A percentile compares a stretch with the other conserved stretches of the same genome.
These are phyloP conservation scores for Pelagia noctiluca DNA, from an alignment of 30 jellyfish, hydroid and myxozoan species.

Conservation along the genomic window DNA sequence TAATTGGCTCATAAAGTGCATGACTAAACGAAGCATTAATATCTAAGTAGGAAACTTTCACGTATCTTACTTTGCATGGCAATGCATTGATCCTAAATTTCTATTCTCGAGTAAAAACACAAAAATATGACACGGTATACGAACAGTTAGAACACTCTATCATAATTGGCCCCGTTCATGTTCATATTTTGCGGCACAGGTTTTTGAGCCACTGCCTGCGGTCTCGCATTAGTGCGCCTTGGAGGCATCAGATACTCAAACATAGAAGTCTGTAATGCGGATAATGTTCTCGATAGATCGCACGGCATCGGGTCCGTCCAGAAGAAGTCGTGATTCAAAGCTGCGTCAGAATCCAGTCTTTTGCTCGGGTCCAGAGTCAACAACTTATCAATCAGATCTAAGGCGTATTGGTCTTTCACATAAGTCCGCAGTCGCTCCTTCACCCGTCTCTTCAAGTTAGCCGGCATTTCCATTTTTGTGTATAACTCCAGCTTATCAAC, in stretches of 20 bases:
- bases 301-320: constrained; percentile 99
- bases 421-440: constrained; percentile 82
- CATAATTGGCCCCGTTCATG: constrained; percentile 94
- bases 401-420: constrained; percentile 90
- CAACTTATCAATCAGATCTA: constrained; percentile 91
- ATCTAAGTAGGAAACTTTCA: no score
- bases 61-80: no score
- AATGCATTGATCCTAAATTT: no score
- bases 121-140: background rate
- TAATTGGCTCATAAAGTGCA: no score
- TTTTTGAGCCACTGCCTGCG: constrained; percentile 78
- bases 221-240: constrained; percentile 75
- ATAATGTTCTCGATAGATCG: constrained; percentile 85
- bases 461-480: constrained; percentile 87
- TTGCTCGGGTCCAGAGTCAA: constrained; percentile 90
- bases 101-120: no score
- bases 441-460: constrained; percentile 79
- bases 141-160: constrained; percentile 74
- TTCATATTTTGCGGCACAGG: constrained; percentile 82
- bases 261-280: constrained; percentile 89
- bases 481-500: constrained; percentile 87
- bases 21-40: no score
- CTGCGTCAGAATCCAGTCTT: constrained; percentile 97
- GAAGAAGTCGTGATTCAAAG: constrained; percentile 96
- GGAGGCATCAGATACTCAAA: constrained; percentile 95